Base-by-base conservation (phyloP, 2,888 invertebrate genomes). In the Callosobruchus maculatus region DNA sequence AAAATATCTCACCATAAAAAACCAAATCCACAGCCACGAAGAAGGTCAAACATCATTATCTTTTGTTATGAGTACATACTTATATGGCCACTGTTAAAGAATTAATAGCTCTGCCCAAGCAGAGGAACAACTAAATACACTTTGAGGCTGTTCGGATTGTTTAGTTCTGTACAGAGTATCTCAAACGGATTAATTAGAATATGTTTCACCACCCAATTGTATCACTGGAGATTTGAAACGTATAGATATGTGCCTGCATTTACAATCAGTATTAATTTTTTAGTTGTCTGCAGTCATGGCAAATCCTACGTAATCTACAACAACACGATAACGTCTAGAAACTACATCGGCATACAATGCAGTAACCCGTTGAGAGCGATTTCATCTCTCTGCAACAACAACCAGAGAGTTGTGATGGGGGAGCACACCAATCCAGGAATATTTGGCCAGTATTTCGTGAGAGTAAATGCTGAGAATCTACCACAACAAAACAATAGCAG, bases 251-350 rank as follows among this genome's bases (percentile, higher is more conserved):
- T 31, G n/a, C 20, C 20, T 71, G 20, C 2, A 49, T 3, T 18
- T 49, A 49, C 49, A 49, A 49, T 18, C 49, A 49, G 7, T 49
- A 3, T 18, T 1, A 7, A 49, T 68, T 21, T 78, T 81, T 49
- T 70, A 82, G 82, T 81, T 67, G 73, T 72, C 26, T 82, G 82
- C 76, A 81, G 82, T 67, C 82, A 82, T 71, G 70, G 73, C 0
- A 79, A 75, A 68, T 73, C 81, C 0, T 72, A 77, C n/a, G 77
- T 78, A 67, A 77, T 81, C 67, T 82, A 75, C 74, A 74, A 67
- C 22, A 77, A 77, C 49, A 78, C 81, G 9, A 80, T 82, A 31
- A 74, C 69, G 0, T 75, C 76, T 2, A 78, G 74, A 68, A 76
- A 76, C 69, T 78, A 78, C 21, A 69, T 77, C 67, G 79, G 79